Percentiles rank a stretch among this genome's conserved stretches.
Conservation (phyloP, 2,797 vertebrate species). For the Spondyliosoma cantharus region DNA sequence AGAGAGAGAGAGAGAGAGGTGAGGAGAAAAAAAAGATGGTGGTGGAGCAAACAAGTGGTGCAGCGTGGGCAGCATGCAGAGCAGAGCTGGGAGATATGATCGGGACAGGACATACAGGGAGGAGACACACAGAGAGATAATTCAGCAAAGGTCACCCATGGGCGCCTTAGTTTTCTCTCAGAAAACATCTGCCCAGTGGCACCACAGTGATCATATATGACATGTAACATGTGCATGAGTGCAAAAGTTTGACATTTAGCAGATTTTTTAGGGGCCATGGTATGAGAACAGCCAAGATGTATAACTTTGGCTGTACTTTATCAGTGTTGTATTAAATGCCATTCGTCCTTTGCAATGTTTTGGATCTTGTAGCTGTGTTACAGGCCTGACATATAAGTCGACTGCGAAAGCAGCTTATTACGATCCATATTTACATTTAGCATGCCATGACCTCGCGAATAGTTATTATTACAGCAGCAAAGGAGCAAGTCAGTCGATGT, state of each 20-base stretch:
- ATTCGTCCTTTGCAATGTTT: neutral
- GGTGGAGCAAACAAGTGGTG: conserved; percentile 58
- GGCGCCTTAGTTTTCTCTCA: conserved; percentile 33
- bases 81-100: conserved; percentile 66
- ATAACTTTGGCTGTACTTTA: neutral
- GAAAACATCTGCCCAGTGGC: conserved; percentile 31
- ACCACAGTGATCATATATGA: neutral
- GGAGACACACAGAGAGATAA: conserved; percentile 51
- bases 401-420: too few relatives aligned
- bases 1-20: neutral
- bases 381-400: too few relatives aligned
- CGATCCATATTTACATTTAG: too few relatives aligned
- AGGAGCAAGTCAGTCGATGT: too few relatives aligned
- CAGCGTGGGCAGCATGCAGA: conserved; percentile 64
- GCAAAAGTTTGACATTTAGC: conserved; percentile 9
- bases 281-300: neutral
- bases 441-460: too few relatives aligned
- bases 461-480: too few relatives aligned
- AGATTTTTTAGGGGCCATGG: neutral
- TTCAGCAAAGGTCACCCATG: conserved; percentile 65
- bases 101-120: conserved; percentile 56
- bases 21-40: neutral
- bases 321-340: neutral
- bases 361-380: neutral
- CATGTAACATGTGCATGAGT: neutral